Evolutionary conservation across 2,888 invertebrate species (phyloP).

Genomic region (Scrobipalpa costella): DNA sequence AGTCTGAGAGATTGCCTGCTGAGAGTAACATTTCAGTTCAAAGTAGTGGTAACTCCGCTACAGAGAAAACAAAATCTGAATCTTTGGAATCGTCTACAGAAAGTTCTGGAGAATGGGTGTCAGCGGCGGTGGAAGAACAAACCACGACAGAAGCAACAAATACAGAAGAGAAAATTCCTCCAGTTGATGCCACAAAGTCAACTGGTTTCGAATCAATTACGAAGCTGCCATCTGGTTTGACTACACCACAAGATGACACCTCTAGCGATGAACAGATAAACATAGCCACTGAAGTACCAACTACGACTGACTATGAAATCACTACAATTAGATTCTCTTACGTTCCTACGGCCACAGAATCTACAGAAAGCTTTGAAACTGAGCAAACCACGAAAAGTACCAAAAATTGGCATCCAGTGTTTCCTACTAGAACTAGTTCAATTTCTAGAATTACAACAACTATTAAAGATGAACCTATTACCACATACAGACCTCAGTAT

Average conservation of each 20-base stretch:
- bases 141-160: constrained; percentile 47
- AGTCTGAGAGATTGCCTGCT: constrained; percentile 59
- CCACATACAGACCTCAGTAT: constrained; percentile 72
- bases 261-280: constrained; percentile 52
- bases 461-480: constrained; percentile 55
- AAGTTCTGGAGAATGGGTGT: constrained; percentile 50
- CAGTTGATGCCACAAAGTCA: constrained; percentile 59
- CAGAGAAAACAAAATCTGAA: constrained; percentile 41
- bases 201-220: constrained; percentile 77
- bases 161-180: constrained; percentile 47
- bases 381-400: constrained; percentile 45
- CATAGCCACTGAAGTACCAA: constrained; percentile 44
- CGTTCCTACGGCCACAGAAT: constrained; percentile 57
- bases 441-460: constrained; percentile 48
- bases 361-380: constrained; percentile 40
- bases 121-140: constrained; percentile 48
- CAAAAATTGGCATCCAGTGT: constrained; percentile 57
- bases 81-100: constrained; percentile 39
- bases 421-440: constrained; percentile 53
- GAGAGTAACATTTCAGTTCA: constrained; percentile 63
- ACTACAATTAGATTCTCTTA: constrained; percentile 75
- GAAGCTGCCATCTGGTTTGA: constrained; percentile 68
- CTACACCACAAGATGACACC: constrained; percentile 69
- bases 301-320: constrained; percentile 65
- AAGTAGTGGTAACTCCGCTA: constrained; percentile 52